Evolutionary conservation across 2,113 vertebrate genomes (phyloP), one percentile per base, ranked within the genome.

Genomic region (Pachycephala philippinensis): DNA sequence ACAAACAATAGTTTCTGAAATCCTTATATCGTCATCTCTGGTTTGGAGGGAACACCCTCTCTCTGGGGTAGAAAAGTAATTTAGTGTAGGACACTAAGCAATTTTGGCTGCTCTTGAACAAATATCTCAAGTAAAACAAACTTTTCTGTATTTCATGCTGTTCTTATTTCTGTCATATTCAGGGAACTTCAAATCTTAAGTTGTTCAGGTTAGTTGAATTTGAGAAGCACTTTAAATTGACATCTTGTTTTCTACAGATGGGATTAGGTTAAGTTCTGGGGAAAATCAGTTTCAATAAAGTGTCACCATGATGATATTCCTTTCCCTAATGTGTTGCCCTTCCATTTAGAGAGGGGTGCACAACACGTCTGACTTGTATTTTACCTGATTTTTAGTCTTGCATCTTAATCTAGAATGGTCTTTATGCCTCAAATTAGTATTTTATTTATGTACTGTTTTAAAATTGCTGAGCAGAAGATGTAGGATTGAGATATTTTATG

Each of bases 21-120:
- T 71, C 88, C 57, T 79, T 87, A 31, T 87, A 80, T 83, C 2
- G 0, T 94, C 89, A 85, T 89, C 57, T 81, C 56, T 95, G 28
- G 44, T 79, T 94, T 85, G 57, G 61, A 91, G 87, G 87, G 31
- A 96, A 96, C 93, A 95, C 91, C 89, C 93, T 90, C 82, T 95
- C 93, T 88, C 94, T 80, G 45, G 94, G 78, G 94, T 85, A 61
- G 50, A 91, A 81, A 89, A 95, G 49, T 82, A 89, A 93, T 89
- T 72, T 64, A 33, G 40, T 84, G 35, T 89, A 65, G 33, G 54
- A 76, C 42, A 69, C 54, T 45, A 57, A 91, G 45, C 45, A 91
- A 39, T 83, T 93, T 91, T 94, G 74, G 14, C 84, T 95, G 47
- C 27, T 88, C 28, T 79, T 91, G 66, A 76, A 42, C 28, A 85